Percentiles rank a stretch among this genome's conserved stretches.
These are phyloP conservation scores for Caradrina clavipalpis DNA, from an alignment of 2,888 invertebrate species.

Conservation along the genomic window DNA sequence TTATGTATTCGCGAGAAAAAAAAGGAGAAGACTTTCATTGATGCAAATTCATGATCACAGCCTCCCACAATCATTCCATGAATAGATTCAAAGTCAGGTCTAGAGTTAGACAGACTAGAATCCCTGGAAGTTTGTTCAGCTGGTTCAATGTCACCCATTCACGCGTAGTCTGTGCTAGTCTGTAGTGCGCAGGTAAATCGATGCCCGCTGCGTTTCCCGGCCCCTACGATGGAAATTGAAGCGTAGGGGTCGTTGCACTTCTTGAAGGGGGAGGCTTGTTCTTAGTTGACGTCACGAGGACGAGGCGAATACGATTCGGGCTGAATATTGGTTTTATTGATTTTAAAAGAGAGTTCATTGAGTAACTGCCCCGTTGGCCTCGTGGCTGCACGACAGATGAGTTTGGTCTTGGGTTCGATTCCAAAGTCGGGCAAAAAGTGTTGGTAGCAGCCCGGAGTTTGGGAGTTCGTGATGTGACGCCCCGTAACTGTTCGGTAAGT, in stretches of 20 bases:
- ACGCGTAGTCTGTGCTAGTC: constrained; percentile 18
- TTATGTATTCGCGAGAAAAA: too few relatives aligned
- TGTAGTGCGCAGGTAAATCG: constrained; percentile 57
- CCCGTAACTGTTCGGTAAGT: too few relatives aligned
- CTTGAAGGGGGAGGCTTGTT: constrained; percentile 25
- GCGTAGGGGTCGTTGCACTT: constrained; percentile 58
- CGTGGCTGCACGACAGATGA: too few relatives aligned
- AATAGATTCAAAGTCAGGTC: constrained; percentile 21
- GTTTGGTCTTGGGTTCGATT: too few relatives aligned
- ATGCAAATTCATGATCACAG: too few relatives aligned
- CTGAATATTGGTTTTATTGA: neutral
- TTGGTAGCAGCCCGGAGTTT: too few relatives aligned
- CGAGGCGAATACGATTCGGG: constrained; percentile 25
- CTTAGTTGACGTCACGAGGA: constrained; percentile 23
- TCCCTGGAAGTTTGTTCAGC: constrained; percentile 14
- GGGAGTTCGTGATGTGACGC: too few relatives aligned
- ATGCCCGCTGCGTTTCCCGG: constrained; percentile 49
- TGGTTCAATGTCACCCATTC: constrained; percentile 53
- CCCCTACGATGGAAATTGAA: constrained; percentile 56
- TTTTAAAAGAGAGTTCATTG: too few relatives aligned
- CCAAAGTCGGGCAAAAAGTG: too few relatives aligned
- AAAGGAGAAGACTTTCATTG: too few relatives aligned
- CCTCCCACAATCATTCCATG: neutral
- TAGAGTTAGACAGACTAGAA: constrained; percentile 26
- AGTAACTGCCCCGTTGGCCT: too few relatives aligned